Percentiles rank a stretch among this genome's conserved stretches.
Conservation (phyloP, 2,113 vertebrate genomes). For the Rhinoderma darwinii region DNA sequence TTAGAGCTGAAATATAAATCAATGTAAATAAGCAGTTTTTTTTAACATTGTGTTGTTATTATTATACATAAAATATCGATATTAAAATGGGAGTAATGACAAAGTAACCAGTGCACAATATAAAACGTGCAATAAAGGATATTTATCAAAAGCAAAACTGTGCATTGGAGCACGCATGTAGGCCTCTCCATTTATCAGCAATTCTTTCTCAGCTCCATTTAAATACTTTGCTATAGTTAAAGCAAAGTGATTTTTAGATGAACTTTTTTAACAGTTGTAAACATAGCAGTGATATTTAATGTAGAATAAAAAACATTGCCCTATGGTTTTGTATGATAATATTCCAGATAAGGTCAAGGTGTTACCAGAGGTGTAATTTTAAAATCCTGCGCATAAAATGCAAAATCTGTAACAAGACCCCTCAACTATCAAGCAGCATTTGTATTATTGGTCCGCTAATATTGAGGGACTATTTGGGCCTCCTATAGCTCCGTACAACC, state of each 20-base stretch:
- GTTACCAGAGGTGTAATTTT: no score
- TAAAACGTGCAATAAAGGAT: background rate
- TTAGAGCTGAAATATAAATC: conserved; percentile 21
- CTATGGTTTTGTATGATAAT: no score
- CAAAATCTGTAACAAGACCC: no score
- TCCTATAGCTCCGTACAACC: no score
- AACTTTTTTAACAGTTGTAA: background rate
- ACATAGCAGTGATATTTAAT: no score
- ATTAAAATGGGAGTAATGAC: background rate
- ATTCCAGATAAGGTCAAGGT: no score
- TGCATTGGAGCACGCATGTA: background rate
- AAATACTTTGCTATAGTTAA: background rate
- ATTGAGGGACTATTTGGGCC: no score
- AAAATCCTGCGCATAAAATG: no score
- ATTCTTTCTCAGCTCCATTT: background rate
- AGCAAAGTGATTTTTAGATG: background rate
- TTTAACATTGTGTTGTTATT: background rate
- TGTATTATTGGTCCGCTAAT: no score
- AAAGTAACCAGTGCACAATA: conserved; percentile 2
- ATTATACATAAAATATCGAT: conserved; percentile 8
- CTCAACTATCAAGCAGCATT: no score
- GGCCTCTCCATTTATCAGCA: background rate
- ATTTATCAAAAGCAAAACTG: background rate
- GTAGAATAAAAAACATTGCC: no score
- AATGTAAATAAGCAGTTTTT: background rate